These are phyloP conservation scores for Xiphydria camelus DNA, from an alignment of 2,888 invertebrate species.

Conservation along the genomic window DNA sequence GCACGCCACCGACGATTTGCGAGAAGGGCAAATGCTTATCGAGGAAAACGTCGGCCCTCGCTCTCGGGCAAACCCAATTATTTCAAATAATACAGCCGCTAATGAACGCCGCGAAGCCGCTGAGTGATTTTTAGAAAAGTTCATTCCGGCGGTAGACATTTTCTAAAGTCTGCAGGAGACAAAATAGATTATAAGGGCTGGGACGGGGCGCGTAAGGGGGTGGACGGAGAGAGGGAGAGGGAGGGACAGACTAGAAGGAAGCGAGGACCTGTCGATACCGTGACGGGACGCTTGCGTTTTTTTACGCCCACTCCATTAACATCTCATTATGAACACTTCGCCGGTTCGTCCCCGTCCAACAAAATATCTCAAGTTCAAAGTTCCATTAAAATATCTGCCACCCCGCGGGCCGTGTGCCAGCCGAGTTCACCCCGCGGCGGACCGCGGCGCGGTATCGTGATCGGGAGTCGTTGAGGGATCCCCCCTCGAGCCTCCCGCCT, in stretches of 20 bases:
- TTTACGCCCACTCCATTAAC: constrained; percentile 54
- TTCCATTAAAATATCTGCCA: constrained; percentile 55
- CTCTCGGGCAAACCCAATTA: neutral
- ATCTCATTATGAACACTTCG: constrained; percentile 56
- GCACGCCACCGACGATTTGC: too few species aligned
- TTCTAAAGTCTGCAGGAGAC: constrained; percentile 37
- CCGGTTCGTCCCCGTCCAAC: constrained; percentile 33
- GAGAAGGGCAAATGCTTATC: too few species aligned
- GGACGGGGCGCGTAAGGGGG: constrained; percentile 15
- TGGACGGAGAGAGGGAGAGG: constrained; percentile 12
- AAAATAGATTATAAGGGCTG: constrained; percentile 44
- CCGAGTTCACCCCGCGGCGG: too few species aligned
- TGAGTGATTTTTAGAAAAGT: neutral
- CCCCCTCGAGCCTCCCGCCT: too few species aligned
- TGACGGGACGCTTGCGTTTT: constrained; percentile 48
- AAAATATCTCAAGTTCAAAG: constrained; percentile 55
- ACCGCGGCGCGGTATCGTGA: too few species aligned
- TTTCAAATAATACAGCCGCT: neutral
- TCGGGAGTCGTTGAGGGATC: too few species aligned
- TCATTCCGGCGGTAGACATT: constrained; percentile 6
- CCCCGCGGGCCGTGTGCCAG: too few species aligned
- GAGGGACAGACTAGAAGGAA: constrained; percentile 1
- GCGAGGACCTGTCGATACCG: constrained; percentile 47
- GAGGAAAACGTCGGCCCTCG: neutral
- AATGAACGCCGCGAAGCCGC: neutral